Conservation (phyloP, 2,113 vertebrate genomes). For the Kobus ellipsiprymnus region DNA sequence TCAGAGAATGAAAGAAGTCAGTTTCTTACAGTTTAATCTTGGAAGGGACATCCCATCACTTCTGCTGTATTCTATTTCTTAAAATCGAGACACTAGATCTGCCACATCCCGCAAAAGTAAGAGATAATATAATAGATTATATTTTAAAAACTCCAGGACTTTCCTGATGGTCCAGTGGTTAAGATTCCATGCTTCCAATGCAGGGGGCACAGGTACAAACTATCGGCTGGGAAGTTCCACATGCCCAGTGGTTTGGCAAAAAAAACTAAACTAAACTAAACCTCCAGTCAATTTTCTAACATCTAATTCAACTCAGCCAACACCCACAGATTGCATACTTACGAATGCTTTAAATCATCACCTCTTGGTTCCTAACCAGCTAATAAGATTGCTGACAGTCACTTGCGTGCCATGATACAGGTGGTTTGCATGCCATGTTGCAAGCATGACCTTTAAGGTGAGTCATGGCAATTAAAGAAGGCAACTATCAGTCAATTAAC, state of each 20-base stretch:
- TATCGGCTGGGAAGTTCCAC: background rate
- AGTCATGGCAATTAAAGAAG: background rate
- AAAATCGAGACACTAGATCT: background rate
- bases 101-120: background rate
- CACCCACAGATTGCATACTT: background rate
- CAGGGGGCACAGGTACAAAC: background rate
- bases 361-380: background rate
- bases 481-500: background rate
- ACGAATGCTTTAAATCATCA: background rate
- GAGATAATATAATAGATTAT: background rate
- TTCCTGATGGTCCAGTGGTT: background rate
- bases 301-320: background rate
- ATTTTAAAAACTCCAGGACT: background rate
- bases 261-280: background rate
- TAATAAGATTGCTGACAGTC: background rate
- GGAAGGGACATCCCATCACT: background rate
- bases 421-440: background rate
- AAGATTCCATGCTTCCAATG: background rate
- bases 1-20: background rate
- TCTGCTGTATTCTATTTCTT: background rate
- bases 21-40: background rate
- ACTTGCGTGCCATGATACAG: no score
- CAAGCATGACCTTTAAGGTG: background rate
- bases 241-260: background rate
- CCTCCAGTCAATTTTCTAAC: background rate